phyloP scores from a whole-genome alignment of 2,888 invertebrate genomes.

The Lasioglossum pauxillum region DNA sequence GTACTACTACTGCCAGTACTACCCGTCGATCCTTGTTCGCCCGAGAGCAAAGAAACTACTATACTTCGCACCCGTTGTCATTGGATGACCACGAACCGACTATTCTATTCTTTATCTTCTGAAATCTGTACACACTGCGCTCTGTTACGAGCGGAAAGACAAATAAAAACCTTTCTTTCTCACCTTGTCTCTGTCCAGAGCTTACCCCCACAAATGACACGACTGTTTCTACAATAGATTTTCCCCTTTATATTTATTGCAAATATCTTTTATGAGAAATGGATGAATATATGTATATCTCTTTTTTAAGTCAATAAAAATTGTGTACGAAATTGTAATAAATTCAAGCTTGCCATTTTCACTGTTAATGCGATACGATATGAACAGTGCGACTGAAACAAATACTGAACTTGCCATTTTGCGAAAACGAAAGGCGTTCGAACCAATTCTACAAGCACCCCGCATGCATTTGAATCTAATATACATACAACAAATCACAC shows the following conservation, averaged over 20 bases:
- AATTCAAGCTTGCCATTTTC: background rate
- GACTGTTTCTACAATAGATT: background rate
- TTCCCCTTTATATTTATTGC: background rate
- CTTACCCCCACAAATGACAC: background rate
- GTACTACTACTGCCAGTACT: background rate
- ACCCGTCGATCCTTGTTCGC: background rate
- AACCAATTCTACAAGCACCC: background rate
- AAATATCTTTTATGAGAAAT: background rate
- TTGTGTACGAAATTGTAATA: background rate
- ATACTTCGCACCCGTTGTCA: slow-evolving; percentile 18
- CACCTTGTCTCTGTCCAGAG: background rate
- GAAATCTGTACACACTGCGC: slow-evolving; percentile 13
- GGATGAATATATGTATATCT: background rate
- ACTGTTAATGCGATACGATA: background rate
- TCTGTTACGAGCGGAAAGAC: background rate
- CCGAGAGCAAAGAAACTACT: background rate
- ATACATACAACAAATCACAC: background rate
- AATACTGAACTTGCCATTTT: slow-evolving; percentile 1
- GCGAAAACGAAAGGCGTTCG: background rate
- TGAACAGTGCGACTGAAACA: background rate
- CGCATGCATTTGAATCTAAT: slow-evolving; percentile 2
- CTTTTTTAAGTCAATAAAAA: background rate
- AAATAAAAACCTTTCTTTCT: background rate
- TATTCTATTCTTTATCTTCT: slow-evolving; percentile 11
- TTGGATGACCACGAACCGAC: slow-evolving; percentile 11